Percentiles rank a stretch among this genome's conserved stretches.
Evolutionary conservation across 2,797 vertebrate genomes (phyloP).

Genomic region (Phaenicophaeus curvirostris): DNA sequence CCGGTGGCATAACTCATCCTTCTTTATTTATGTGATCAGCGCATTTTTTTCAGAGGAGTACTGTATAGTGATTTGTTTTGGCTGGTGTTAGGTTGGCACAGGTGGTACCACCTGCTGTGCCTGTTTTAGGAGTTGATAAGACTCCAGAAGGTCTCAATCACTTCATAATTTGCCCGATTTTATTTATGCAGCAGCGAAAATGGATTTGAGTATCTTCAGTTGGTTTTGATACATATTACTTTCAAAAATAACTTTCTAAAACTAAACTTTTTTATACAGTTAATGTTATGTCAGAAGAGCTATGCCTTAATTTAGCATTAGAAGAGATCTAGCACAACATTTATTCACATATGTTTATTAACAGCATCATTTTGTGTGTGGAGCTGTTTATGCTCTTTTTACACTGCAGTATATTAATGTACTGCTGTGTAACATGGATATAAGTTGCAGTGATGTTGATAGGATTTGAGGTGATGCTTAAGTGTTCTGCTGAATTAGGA

Average conservation of each 20-base stretch:
- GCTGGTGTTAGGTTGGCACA: slow-evolving; percentile 7
- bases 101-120: slow-evolving; percentile 49
- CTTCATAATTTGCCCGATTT: neutral
- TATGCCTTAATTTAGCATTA: neutral
- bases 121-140: slow-evolving; percentile 14
- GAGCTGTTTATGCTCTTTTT: neutral
- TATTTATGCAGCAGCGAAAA: neutral
- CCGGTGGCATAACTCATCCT: neutral
- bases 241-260: neutral
- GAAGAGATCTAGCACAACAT: neutral
- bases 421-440: neutral
- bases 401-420: neutral
- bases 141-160: neutral
- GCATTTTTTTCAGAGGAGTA: neutral
- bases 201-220: neutral
- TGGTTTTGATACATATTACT: neutral
- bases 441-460: neutral
- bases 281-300: neutral
- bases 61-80: slow-evolving; percentile 2
- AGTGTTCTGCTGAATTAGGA: neutral
- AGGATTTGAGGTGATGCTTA: neutral
- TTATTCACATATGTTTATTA: neutral
- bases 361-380: neutral
- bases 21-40: neutral
- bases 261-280: neutral